phyloP scores from a whole-genome alignment of 2,113 vertebrate genomes.

The Turdus rufiventris region DNA sequence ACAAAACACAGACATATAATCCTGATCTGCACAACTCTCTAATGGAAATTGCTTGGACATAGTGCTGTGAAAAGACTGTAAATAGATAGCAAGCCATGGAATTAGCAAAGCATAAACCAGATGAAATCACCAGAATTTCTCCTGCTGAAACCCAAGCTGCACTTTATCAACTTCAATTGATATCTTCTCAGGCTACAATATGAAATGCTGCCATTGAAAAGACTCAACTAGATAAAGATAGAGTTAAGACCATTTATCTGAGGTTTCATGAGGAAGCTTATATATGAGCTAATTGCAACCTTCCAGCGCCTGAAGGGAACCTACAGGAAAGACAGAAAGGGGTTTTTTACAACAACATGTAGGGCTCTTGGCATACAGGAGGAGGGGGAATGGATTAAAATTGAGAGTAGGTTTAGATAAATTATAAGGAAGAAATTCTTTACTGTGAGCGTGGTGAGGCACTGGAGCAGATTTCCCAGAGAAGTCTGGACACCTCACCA shows the following conservation, averaged over 20 bases:
- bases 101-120: background rate
- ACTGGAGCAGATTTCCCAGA: background rate
- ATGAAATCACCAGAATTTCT: background rate
- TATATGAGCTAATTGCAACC: background rate
- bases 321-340: background rate
- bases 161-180: background rate
- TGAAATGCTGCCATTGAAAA: background rate
- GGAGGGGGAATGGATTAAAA: background rate
- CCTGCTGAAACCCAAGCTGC: background rate
- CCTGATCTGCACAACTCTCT: background rate
- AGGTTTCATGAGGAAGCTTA: background rate
- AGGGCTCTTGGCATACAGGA: background rate
- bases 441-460: background rate
- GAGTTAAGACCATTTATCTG: background rate
- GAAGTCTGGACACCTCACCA: background rate
- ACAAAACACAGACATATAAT: background rate
- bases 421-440: background rate
- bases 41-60: background rate
- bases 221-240: background rate
- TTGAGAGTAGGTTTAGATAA: background rate
- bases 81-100: background rate
- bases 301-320: background rate
- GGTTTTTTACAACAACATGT: background rate
- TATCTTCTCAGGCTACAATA: background rate
- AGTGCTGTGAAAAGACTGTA: background rate